Evolutionary conservation across 2,797 vertebrate species (phyloP), one percentile per base, ranked within the genome.

Genomic region (Gephyroberyx darwinii): DNA sequence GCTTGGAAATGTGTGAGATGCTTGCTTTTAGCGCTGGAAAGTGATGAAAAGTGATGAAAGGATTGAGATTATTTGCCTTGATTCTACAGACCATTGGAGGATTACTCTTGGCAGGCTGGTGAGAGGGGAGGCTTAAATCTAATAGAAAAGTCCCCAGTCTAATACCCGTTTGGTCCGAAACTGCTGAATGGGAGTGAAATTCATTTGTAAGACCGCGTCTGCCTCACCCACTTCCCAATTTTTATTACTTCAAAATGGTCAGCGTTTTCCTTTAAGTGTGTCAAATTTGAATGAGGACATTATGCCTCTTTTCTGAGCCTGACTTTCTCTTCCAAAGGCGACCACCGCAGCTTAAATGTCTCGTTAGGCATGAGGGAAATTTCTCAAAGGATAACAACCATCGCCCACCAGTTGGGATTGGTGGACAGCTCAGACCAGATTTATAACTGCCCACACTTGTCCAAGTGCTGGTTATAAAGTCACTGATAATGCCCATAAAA

Each of bases 281-380:
- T 91, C 90, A 88, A 84, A 89, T 88, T 75, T 88, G 86, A 90
- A 92, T 88, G 85, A 92, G 90, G 85, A 87, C 88, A 87, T 92
- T 90, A 90, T 82, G 80, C 76, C 70, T 79, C 78, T 80, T 85
- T 13, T 80, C 71, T 69, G 78, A 89, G 86, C 80, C 71, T 41
- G 68, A 76, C 82, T 78, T 79, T 80, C 72, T 75, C 4, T 85
- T 89, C 70, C 48, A 51, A 87, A 83, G 85, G 81, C 74, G 45
- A 81, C 77, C 58, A 70, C 73, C 22, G 82, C 73, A 48, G 84
- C 88, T 90, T 91, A 90, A 91, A 92, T 84, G 90, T 78, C 87
- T 91, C 84, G 83, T 92, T 90, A 88, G 86, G 76, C 81, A 80
- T 82, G 41, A 2, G 76, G 84, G 83, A 78, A 80, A 84, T 87